These are phyloP conservation scores for Synergus gifuensis DNA, from an alignment of 2,888 invertebrate genomes.

Conservation along the genomic window DNA sequence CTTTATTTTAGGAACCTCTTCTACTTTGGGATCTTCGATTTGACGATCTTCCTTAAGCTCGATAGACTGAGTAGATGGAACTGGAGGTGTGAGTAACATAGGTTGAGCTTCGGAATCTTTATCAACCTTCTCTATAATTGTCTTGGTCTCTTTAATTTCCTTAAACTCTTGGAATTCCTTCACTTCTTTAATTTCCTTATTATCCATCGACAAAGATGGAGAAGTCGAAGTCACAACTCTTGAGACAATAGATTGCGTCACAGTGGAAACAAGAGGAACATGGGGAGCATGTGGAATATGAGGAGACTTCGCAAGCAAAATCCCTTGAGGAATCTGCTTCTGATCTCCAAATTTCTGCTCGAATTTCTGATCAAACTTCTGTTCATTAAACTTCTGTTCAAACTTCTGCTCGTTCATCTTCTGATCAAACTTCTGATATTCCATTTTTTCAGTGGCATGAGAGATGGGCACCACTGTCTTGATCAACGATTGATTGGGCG, in stretches of 20 bases:
- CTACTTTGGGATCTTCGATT: constrained; percentile 41
- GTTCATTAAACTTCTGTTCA: not conserved
- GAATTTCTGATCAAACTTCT: not conserved
- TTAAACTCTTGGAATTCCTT: constrained; percentile 31
- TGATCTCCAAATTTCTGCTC: not conserved
- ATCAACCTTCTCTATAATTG: constrained; percentile 41
- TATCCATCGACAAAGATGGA: constrained; percentile 51
- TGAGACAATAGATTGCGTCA: constrained; percentile 64
- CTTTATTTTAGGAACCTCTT: constrained; percentile 58
- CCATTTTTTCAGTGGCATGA: constrained; percentile 45
- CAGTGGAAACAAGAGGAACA: constrained; percentile 65
- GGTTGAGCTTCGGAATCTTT: constrained; percentile 34
- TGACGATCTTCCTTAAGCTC: constrained; percentile 49
- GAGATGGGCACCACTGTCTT: constrained; percentile 70
- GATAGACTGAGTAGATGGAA: constrained; percentile 18
- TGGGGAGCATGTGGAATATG: constrained; percentile 58
- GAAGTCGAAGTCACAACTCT: constrained; percentile 61
- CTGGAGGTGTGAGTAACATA: constrained; percentile 31
- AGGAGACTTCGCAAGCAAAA: constrained; percentile 62
- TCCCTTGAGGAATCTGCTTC: constrained; percentile 56
- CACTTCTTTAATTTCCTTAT: constrained; percentile 8
- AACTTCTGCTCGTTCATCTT: not conserved
- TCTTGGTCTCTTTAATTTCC: constrained; percentile 24
- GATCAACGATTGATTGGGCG: constrained; percentile 66
- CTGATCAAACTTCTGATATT: not conserved